Percentiles rank a stretch among this genome's conserved stretches.
Evolutionary conservation across 2,888 invertebrate genomes (phyloP).

Genomic region (Tenthredo amoena): DNA sequence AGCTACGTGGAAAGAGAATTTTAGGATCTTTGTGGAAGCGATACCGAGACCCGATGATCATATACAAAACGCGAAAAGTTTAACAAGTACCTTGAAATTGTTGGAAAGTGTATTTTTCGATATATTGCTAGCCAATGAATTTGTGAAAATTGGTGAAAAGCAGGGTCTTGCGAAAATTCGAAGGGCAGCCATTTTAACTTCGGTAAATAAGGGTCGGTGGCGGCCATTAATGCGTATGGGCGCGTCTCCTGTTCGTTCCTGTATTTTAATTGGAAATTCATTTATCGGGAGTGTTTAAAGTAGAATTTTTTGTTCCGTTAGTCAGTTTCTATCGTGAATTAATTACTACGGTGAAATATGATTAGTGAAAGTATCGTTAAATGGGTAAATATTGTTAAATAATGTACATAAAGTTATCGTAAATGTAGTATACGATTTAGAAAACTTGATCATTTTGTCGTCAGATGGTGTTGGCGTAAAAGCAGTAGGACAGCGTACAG

Average conservation of each 20-base stretch:
- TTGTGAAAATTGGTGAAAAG: constrained; percentile 58
- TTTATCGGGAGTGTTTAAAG: constrained; percentile 34
- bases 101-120: constrained; percentile 53
- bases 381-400: constrained; percentile 49
- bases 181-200: constrained; percentile 75
- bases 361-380: neutral
- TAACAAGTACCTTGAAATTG: constrained; percentile 61
- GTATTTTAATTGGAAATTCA: constrained; percentile 44
- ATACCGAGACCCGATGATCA: neutral
- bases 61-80: neutral
- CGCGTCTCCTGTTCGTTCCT: constrained; percentile 73
- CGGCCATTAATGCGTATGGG: constrained; percentile 75
- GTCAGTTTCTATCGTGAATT: constrained; percentile 32
- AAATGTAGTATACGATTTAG: constrained; percentile 66
- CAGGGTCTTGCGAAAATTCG: constrained; percentile 68
- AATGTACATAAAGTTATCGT: constrained; percentile 65
- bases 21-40: constrained; percentile 1
- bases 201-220: constrained; percentile 74
- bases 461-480: constrained; percentile 73
- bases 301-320: constrained; percentile 30
- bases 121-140: constrained; percentile 26
- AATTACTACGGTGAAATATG: constrained; percentile 17
- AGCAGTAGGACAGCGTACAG: constrained; percentile 74
- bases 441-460: constrained; percentile 65
- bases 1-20: constrained; percentile 51